Conservation (phyloP, 53 echinoderm and acorn worm genomes). For the Holothuria scabra region DNA sequence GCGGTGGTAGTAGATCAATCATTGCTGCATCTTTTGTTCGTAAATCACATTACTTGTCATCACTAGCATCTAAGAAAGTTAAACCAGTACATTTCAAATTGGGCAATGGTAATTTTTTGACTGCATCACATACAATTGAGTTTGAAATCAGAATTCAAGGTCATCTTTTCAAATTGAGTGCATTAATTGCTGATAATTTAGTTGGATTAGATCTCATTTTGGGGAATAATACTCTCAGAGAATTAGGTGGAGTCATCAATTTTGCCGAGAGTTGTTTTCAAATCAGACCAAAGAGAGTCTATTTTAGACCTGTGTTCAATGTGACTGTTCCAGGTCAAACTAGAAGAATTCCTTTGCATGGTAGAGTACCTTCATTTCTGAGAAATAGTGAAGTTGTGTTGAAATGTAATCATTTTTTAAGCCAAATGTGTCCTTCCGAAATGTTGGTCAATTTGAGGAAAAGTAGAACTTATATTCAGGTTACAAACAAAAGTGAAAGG, state of each 20-base stretch:
- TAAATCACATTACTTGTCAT: conserved; percentile 20
- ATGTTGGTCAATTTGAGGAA: conserved; percentile 3
- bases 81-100: conserved; percentile 5
- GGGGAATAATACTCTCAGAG: no score
- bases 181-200: no score
- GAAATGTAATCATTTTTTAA: neutral
- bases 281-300: no score
- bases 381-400: neutral
- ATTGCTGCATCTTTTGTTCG: conserved; percentile 15
- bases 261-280: no score
- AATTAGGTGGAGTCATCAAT: no score
- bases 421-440: conserved; percentile 7
- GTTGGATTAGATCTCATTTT: no score
- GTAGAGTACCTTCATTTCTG: conserved; percentile 5
- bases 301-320: no score
- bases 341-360: neutral
- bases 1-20: neutral
- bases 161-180: neutral
- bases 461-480: neutral
- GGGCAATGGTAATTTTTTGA: conserved; percentile 1
- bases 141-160: neutral
- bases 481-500: conserved; percentile 7
- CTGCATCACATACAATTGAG: neutral
- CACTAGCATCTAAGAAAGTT: conserved; percentile 3
- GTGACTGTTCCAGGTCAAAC: no score